These are phyloP conservation scores for Sylvicapra grimmia DNA, from an alignment of 2,113 vertebrate species.

Conservation along the genomic window DNA sequence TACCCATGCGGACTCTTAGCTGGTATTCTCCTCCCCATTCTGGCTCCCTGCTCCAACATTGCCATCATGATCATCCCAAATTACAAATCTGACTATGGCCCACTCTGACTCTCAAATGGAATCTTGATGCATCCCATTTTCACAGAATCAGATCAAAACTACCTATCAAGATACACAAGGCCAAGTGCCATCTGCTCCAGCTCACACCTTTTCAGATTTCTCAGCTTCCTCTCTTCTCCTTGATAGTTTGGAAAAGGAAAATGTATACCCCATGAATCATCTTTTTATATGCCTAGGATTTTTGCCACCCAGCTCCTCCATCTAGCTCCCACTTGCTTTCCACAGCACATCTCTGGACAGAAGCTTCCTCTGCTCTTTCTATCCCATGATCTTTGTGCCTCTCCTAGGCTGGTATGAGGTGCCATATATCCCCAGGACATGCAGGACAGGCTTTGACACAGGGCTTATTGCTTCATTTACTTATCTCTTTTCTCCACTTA, in stretches of 20 bases:
- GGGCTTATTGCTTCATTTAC: background rate
- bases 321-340: background rate
- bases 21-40: background rate
- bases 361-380: background rate
- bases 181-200: background rate
- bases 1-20: background rate
- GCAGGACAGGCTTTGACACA: background rate
- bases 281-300: background rate
- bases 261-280: accelerated
- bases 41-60: background rate
- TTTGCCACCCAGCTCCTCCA: background rate
- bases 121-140: background rate
- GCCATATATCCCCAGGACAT: accelerated
- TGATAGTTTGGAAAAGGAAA: background rate
- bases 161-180: background rate
- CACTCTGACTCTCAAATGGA: background rate
- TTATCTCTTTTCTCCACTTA: background rate
- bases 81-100: background rate
- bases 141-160: background rate
- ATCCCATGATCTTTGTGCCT: accelerated
- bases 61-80: background rate
- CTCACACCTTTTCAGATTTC: background rate
- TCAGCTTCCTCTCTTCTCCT: background rate
- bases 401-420: accelerated
- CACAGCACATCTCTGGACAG: accelerated